These are phyloP conservation scores for Mimachlamys varia DNA, from an alignment of 2,888 invertebrate species.

Conservation along the genomic window DNA sequence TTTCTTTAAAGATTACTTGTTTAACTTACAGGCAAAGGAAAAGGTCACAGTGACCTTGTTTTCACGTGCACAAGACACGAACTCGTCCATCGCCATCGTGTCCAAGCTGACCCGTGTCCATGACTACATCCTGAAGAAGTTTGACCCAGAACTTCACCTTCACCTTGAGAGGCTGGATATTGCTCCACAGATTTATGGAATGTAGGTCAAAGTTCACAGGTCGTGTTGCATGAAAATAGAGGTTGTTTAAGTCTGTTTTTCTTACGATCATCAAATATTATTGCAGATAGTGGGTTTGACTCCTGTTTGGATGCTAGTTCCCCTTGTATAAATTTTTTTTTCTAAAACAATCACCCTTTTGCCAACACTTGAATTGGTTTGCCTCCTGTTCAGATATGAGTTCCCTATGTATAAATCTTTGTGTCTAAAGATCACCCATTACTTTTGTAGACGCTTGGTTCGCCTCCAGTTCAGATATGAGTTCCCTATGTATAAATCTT, in stretches of 20 bases:
- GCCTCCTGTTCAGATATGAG: too few relatives aligned
- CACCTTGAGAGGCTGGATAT: conserved; percentile 89
- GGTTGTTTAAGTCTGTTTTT: neutral
- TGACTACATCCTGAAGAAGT: conserved; percentile 86
- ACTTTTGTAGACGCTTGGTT: too few relatives aligned
- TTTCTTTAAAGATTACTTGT: neutral
- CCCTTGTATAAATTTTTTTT: too few relatives aligned
- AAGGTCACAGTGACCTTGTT: conserved; percentile 73
- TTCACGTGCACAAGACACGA: conserved; percentile 79
- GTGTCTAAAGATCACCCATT: too few relatives aligned
- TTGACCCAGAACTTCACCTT: conserved; percentile 85
- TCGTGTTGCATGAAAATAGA: neutral
- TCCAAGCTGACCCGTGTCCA: conserved; percentile 82
- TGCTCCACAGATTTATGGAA: conserved; percentile 92
- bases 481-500: too few relatives aligned
- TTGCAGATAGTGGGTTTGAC: too few relatives aligned
- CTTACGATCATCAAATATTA: too few relatives aligned
- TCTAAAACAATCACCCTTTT: too few relatives aligned
- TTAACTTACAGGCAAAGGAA: neutral
- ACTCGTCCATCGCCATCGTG: conserved; percentile 81
- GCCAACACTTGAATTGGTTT: too few relatives aligned
- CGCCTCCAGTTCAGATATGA: conserved; percentile 86
- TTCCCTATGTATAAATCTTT: too few relatives aligned
- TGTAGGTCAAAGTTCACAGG: conserved; percentile 84
- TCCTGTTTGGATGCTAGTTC: too few relatives aligned